A percentile compares a stretch with the other conserved stretches of the same genome.
phyloP scores from a whole-genome alignment of 2,113 vertebrate species.

The Catharus minimus region DNA sequence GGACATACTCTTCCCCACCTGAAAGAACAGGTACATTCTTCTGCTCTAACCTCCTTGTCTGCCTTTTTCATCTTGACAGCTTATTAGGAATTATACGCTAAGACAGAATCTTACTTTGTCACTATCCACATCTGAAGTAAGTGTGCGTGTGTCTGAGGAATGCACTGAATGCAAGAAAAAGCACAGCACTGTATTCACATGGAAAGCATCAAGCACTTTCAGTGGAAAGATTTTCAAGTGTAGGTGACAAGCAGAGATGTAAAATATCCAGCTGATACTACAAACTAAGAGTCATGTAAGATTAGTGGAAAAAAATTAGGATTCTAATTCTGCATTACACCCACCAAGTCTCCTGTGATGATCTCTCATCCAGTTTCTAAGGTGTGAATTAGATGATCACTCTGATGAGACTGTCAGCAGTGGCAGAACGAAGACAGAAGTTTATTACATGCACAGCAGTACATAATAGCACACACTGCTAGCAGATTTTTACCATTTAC shows the following conservation, averaged over 20 bases:
- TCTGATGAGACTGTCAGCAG: not conserved
- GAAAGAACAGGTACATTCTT: not conserved
- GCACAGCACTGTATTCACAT: not conserved
- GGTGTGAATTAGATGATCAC: not conserved
- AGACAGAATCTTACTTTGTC: not conserved
- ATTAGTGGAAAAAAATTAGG: not conserved
- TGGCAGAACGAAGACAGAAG: not conserved
- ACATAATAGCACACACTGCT: not conserved
- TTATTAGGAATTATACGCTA: not conserved
- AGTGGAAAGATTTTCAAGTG: not conserved
- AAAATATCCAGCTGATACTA: slow-evolving; percentile 31
- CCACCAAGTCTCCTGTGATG: not conserved
- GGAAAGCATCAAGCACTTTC: not conserved
- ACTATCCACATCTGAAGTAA: not conserved
- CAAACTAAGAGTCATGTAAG: not conserved
- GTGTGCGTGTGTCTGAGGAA: not conserved
- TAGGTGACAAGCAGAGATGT: not conserved
- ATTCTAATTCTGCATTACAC: not conserved
- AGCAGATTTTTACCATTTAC: not conserved
- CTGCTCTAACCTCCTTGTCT: not conserved
- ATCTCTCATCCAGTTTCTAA: slow-evolving; percentile 12
- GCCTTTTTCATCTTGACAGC: not conserved
- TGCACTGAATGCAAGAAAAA: not conserved
- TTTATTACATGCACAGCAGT: slow-evolving; percentile 11
- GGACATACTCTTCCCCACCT: not conserved